Base-by-base conservation (phyloP, 1,140 invertebrate genomes). In the Steinernema khuongi region DNA sequence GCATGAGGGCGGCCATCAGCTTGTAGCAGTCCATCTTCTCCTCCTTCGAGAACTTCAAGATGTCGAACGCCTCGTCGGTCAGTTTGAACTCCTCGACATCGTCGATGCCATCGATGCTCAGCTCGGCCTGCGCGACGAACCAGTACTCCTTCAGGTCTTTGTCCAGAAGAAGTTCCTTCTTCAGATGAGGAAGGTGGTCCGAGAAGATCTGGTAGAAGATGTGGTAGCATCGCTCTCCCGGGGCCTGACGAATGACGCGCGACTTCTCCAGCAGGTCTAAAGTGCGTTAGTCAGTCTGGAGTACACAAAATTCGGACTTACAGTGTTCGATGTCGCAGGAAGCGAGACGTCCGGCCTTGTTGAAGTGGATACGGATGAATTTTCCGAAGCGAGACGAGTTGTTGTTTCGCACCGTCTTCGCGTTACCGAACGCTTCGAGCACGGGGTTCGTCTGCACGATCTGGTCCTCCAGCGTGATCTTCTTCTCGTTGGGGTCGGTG, bases 331-430 rank as follows among this genome's bases (percentile, higher is more conserved):
- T 99, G 90, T 99, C 97, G 89, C 96, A 96, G 91, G 96, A 96
- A 88, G 97, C 96, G 89, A 99, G 89, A 91, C 98, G 98, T 88
- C 96, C 97, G 89, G 92, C 92, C 77, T 94, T 93, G 84, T 95
- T 95, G 89, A 99, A 99, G 88, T 99, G 97, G 88, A 99, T 99
- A 92, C 97, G 94, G 90, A 99, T 99, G 91, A 99, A 99, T 93
- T 99, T 89, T 84, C 88, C 88, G 77, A 85, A 85, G 71, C 95
- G 93, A 79, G 95, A 98, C 19, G 95, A 97, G 91, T 98, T 97
- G 89, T 98, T 95, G 89, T 98, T 97, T 93, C 95, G 93, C 85
- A 94, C 93, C 85, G 95, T 98, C 91, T 98, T 98, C 86, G 95
- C 95, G 90, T 97, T 98, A 92, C 95, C 95, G 87, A 97, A 98